phyloP scores from a whole-genome alignment of 2,113 vertebrate genomes.

The Petaurus breviceps region DNA sequence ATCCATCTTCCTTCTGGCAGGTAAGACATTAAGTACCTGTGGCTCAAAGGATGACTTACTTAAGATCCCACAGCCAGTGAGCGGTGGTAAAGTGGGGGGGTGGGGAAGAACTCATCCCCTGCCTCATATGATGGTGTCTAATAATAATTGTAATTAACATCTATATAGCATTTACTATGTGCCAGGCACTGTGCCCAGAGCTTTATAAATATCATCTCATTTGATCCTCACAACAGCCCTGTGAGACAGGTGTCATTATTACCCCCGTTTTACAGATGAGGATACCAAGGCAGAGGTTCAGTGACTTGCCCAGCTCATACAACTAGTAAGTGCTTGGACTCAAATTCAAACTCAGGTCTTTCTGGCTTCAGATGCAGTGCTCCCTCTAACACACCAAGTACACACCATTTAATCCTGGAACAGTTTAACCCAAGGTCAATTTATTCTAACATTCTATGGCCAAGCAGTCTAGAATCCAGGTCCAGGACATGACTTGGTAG shows the following conservation, averaged over 20 bases:
- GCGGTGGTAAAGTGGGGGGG: background rate
- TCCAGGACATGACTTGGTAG: background rate
- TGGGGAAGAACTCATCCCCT: background rate
- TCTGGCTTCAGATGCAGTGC: background rate
- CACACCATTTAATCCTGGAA: background rate
- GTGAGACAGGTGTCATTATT: background rate
- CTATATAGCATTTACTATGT: background rate
- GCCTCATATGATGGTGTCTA: background rate
- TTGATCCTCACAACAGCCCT: background rate
- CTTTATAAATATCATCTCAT: background rate
- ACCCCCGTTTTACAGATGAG: background rate
- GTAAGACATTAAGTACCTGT: background rate
- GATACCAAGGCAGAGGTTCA: background rate
- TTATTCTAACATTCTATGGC: background rate
- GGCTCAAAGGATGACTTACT: background rate
- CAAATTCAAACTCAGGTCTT: background rate
- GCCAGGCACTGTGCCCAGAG: background rate
- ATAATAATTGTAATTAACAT: background rate
- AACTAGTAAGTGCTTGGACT: background rate
- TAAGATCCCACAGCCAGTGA: background rate
- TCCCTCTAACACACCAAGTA: background rate
- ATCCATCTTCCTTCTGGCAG: background rate
- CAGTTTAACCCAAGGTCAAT: background rate
- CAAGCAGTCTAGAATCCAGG: background rate
- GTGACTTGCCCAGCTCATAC: background rate